A percentile compares a stretch with the other conserved stretches of the same genome.
phyloP scores from a whole-genome alignment of 2,888 invertebrate genomes.

The Ophion costatus region DNA sequence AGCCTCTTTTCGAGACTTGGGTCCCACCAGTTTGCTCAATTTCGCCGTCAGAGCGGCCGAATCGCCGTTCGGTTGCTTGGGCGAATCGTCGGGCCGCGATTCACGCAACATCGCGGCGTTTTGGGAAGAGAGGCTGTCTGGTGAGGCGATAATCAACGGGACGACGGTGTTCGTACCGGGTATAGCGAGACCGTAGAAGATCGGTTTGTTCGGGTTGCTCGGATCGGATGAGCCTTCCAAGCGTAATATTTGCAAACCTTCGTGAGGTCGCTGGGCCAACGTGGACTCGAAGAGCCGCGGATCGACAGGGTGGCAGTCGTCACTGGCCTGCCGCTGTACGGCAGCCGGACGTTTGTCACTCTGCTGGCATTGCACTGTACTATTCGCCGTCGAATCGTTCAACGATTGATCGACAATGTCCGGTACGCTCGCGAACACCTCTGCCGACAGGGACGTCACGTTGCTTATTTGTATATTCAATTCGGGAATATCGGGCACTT shows the following conservation, averaged over 20 bases:
- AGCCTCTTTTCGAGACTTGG: slow-evolving; percentile 38
- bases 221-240: slow-evolving; percentile 19
- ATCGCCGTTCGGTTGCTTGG: background rate
- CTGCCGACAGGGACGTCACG: slow-evolving; percentile 75
- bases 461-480: slow-evolving; percentile 76
- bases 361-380: background rate
- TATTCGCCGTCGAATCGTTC: slow-evolving; percentile 31
- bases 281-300: background rate
- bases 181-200: slow-evolving; percentile 58
- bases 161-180: slow-evolving; percentile 57
- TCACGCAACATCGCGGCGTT: background rate
- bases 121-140: background rate
- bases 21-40: slow-evolving; percentile 19
- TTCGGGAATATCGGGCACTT: slow-evolving; percentile 30
- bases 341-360: background rate
- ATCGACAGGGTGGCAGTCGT: background rate
- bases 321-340: background rate
- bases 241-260: slow-evolving; percentile 47
- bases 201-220: slow-evolving; percentile 8
- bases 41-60: background rate
- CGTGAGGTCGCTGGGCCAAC: background rate
- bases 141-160: slow-evolving; percentile 42
- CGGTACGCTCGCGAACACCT: slow-evolving; percentile 71
- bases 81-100: background rate
- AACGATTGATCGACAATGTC: slow-evolving; percentile 18